Base-by-base conservation (phyloP, 1,140 invertebrate genomes). In the Delia radicum region DNA sequence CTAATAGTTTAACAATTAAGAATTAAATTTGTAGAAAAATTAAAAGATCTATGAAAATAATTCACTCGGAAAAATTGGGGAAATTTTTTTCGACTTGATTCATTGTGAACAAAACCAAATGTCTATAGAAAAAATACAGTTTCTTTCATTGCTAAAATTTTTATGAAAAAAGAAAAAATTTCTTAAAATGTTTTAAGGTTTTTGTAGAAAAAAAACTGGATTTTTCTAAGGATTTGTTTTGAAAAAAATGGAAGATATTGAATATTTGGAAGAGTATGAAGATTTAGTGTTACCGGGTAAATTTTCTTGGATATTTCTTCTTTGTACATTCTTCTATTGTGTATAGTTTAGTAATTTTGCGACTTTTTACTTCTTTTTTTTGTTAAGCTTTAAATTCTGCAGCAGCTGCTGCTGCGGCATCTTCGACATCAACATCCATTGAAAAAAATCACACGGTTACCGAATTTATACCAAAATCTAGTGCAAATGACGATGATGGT, bases 231-330 rank as follows among this genome's bases (percentile, higher is more conserved):
- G 48, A 21, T 24, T 7, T 8, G n/a, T n/a, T n/a, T n/a, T n/a
- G n/a, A 55, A 74, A 61, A 77, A 75, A 55, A 77, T 77, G 77
- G 77, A 77, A 46, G 77, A 77, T 21, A 77, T 77, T n/a, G 77
- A 77, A 74, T 77, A 77, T 31, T 42, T 77, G 28, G 77, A 77
- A 55, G 77, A 77, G 31, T 77, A 77, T 31, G 77, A 77, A 77
- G 77, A 77, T 33, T 74, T 77, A 37, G 73, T 77, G n/a, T 46
- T 77, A 71, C 77, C 77, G 29, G 65, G 76, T 77, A 75, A 77
- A 74, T 74, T 48, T 21, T 61, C 8, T 65, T 61, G 28, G 6
- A 73, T 72, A 21, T 72, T 37, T 48, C 26, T 28, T 28, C 12
- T 29, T 29, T 18, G 26, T 29, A 12, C 3, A 26, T 21, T 15